Base-by-base conservation (phyloP, 2,888 invertebrate species). In the Drosophila diplacantha region DNA sequence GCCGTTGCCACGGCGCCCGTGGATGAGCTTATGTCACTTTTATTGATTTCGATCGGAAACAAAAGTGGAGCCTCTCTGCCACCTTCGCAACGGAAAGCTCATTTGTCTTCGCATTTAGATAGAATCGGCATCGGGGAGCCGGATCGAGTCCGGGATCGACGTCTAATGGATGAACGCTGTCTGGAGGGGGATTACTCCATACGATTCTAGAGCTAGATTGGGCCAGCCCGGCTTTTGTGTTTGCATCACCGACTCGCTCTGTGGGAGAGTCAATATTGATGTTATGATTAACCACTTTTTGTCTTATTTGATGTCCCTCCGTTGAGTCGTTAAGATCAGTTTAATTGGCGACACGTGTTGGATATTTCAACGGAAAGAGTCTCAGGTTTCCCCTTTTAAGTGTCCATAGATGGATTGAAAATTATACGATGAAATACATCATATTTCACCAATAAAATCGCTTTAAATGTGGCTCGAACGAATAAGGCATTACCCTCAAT, bases 11-110 rank as follows among this genome's bases (percentile, higher is more conserved):
- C 49, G 39, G 35, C 7, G 60, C 72, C 68, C 68, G 68, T 66
- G 66, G 47, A 49, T 58, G 53, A 67, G 77, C 81, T 82, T 82
- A 82, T 82, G 82, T 82, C 81, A 82, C 81, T 73, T 74, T 62
- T 53, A 72, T 76, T 81, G 81, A 73, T 73, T 75, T 69, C 66
- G 71, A 81, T 75, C 69, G 81, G 66, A 65, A 74, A 69, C 69
- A 67, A 63, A 58, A 54, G 41, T 47, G 39, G 35, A 43, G 47
- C 47, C 59, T 24, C 54, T 61, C 62, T 63, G 31, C 56, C 59
- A 46, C 38, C 51, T 55, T 52, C 46, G 54, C 54, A 68, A 66
- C 50, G 29, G 69, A 75, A 72, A 77, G 70, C 73, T 67, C 75
- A 70, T 78, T 81, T 81, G 72, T 75, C 72, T 77, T 55, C 29